These are phyloP conservation scores for Ophioderma brevispina DNA, from an alignment of 35 echinoderm and acorn worm genomes.

Conservation along the genomic window DNA sequence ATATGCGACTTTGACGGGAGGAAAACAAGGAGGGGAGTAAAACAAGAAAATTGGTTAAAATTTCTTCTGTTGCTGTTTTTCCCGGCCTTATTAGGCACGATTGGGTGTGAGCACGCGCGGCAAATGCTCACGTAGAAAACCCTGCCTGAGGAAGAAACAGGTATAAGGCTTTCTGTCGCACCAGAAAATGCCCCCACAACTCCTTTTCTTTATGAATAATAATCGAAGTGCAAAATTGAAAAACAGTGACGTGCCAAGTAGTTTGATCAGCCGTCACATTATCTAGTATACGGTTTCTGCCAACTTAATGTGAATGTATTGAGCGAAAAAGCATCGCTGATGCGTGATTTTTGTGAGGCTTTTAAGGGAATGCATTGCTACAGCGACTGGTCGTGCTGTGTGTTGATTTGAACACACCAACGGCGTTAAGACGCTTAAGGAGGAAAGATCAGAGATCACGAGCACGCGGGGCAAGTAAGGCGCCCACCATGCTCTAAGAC, in stretches of 20 bases:
- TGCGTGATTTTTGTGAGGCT: not conserved
- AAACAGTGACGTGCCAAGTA: not conserved
- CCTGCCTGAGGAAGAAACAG: not conserved
- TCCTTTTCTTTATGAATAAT: not conserved
- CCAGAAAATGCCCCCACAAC: not conserved
- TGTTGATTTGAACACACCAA: not conserved
- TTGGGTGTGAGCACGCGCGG: not conserved
- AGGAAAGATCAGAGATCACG: not conserved
- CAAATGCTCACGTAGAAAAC: not conserved
- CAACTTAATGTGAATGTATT: not conserved
- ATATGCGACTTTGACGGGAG: not conserved
- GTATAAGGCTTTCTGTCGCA: not conserved
- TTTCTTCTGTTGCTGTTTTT: not conserved
- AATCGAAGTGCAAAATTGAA: constrained; percentile 10
- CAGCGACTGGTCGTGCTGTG: not conserved
- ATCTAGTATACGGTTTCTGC: not conserved
- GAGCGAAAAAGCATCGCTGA: not conserved
- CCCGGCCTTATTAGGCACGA: not conserved
- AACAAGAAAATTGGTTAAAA: not conserved
- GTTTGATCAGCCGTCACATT: not conserved
- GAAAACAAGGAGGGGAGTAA: not conserved
- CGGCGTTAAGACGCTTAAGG: not conserved
- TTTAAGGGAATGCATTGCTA: not conserved
- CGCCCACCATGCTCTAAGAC: not conserved
- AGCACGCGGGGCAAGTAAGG: not conserved